Base-by-base conservation (phyloP, 2,797 vertebrate species). In the Platalea minor region DNA sequence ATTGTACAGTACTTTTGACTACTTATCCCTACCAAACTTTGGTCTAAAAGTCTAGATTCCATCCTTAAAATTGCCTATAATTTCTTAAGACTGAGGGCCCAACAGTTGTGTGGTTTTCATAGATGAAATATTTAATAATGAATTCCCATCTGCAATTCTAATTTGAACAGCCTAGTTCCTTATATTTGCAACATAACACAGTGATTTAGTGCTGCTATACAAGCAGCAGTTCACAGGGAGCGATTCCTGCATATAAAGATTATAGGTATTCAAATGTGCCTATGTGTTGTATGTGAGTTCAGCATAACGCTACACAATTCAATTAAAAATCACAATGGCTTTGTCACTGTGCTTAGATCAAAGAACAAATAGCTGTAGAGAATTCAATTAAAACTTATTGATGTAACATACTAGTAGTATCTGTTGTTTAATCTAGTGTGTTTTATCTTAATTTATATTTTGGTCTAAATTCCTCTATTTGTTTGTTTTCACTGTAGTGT, bases 371-470 rank as follows among this genome's bases (percentile, higher is more conserved):
- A 87, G 68, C 35, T 43, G 80, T 59, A 94, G 73, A 91, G 37
- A 95, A 96, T 83, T 89, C 80, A 96, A 94, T 97, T 97, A 97
- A 97, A 97, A 97, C 48, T 86, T 97, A 87, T 53, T 96, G 96
- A 92, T 96, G 84, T 84, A 96, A 90, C 50, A 53, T 80, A 67
- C 17, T 70, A n/a, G 50, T 83, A 93, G 73, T 96, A 97, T 92
- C 72, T 86, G 57, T 86, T 93, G 43, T 60, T 76, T 93, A 93
- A 95, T 97, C 79, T 77, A 83, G 65, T 76, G 14, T 70, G 84
- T 65, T 97, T 96, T 85, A 78, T 95, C 94, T 96, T 96, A 94
- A 93, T 96, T 96, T 96, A 95, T 95, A 92, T 78, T 97, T 92
- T 75, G 41, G 26, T 92, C n/a, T 95, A 31, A 93, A 85, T 88